These are phyloP conservation scores for Leucoma salicis DNA, from an alignment of 2,888 invertebrate genomes.

Conservation along the genomic window DNA sequence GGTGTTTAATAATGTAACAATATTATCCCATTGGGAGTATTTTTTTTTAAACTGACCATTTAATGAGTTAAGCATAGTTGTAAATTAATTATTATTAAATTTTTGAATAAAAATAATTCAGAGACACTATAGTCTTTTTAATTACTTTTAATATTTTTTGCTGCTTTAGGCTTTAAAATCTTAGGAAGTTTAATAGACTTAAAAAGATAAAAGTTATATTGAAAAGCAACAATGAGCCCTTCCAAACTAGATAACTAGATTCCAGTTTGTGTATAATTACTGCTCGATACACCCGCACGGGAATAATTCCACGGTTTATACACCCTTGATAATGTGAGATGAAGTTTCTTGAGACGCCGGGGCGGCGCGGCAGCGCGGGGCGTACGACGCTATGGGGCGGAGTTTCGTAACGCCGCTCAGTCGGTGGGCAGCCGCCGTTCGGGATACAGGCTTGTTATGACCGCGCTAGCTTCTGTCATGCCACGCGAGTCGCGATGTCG, in stretches of 20 bases:
- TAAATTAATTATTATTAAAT: slow-evolving; percentile 11
- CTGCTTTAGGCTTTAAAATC: too few relatives aligned
- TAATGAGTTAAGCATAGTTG: slow-evolving; percentile 21
- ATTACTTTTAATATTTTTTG: too few relatives aligned
- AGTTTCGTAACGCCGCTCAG: slow-evolving; percentile 65
- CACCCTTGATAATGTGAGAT: slow-evolving; percentile 77
- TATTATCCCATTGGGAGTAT: slow-evolving; percentile 50
- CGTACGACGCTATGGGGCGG: slow-evolving; percentile 70
- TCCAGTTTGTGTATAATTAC: slow-evolving; percentile 70
- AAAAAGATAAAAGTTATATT: slow-evolving; percentile 27
- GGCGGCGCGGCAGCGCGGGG: slow-evolving; percentile 60
- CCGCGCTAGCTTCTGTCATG: slow-evolving; percentile 52
- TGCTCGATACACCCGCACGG: slow-evolving; percentile 66
- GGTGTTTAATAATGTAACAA: slow-evolving; percentile 68
- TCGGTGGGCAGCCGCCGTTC: slow-evolving; percentile 77
- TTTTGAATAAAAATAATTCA: slow-evolving; percentile 20
- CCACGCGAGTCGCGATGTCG: slow-evolving; percentile 74
- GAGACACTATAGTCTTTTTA: slow-evolving; percentile 2
- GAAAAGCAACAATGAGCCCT: slow-evolving; percentile 36
- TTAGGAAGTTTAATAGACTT: too few relatives aligned
- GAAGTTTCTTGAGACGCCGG: slow-evolving; percentile 76
- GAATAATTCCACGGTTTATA: slow-evolving; percentile 75
- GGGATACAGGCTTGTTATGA: slow-evolving; percentile 51
- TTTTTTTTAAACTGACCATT: slow-evolving; percentile 35
- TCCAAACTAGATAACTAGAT: slow-evolving; percentile 57